These are phyloP conservation scores for Lonchura striata DNA, from an alignment of 2,113 vertebrate genomes.

Conservation along the genomic window DNA sequence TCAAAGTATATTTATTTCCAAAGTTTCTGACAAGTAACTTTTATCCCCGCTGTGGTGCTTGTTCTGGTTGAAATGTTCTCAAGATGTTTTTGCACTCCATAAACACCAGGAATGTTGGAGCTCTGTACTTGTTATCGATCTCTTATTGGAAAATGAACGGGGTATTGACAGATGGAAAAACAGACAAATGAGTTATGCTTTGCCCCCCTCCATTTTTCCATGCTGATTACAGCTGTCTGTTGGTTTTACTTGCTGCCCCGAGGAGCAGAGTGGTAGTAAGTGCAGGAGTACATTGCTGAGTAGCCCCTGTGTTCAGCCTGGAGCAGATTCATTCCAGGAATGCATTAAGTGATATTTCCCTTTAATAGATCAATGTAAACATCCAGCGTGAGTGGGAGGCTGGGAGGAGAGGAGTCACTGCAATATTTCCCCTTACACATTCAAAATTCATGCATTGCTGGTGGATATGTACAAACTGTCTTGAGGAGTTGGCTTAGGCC, in stretches of 20 bases:
- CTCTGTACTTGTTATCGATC: neutral
- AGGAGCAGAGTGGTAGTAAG: neutral
- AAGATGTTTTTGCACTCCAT: accelerated
- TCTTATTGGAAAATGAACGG: neutral
- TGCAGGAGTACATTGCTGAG: neutral
- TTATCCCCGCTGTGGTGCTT: neutral
- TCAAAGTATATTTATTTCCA: neutral
- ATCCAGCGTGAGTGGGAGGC: neutral
- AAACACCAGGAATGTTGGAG: neutral
- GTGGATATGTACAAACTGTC: accelerated
- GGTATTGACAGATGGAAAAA: neutral
- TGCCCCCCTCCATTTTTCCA: neutral
- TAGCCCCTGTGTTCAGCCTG: neutral
- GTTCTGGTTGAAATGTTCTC: neutral
- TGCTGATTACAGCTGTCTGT: neutral
- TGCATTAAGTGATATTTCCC: neutral
- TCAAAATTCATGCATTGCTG: neutral
- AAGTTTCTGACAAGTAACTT: neutral
- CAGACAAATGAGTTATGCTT: neutral
- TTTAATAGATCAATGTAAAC: neutral
- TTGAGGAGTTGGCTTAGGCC: neutral
- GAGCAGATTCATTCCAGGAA: neutral
- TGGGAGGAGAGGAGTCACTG: neutral
- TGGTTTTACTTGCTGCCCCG: neutral
- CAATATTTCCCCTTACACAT: neutral